These are phyloP conservation scores for Propithecus coquereli DNA, from an alignment of 2,113 vertebrate species.

Conservation along the genomic window DNA sequence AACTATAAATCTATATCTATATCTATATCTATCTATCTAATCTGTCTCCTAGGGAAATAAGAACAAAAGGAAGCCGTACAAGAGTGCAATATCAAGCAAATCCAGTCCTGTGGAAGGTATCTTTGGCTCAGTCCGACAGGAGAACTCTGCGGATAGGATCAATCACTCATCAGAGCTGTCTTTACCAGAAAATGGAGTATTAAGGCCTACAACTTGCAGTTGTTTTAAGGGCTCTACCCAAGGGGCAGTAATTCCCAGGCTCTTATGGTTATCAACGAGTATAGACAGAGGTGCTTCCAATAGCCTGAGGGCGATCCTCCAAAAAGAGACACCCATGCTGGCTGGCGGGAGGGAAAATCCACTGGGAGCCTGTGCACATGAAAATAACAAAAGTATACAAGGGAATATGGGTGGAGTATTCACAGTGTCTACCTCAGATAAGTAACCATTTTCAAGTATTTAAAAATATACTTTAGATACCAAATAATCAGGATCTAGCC, in stretches of 20 bases:
- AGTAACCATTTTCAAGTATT: neutral
- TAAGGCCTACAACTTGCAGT: neutral
- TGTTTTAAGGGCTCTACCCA: neutral
- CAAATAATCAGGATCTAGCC: neutral
- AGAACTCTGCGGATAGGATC: neutral
- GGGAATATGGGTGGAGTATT: neutral
- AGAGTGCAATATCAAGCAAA: neutral
- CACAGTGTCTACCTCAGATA: neutral
- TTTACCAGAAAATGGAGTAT: neutral
- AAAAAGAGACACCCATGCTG: neutral
- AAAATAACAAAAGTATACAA: neutral
- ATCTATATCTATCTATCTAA: neutral
- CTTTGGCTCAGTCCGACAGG: neutral
- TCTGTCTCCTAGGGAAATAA: neutral
- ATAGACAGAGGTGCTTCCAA: neutral
- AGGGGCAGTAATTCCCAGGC: neutral
- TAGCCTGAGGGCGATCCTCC: neutral
- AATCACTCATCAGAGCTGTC: neutral
- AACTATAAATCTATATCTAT: neutral
- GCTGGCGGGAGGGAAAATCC: no score
- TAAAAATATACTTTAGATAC: neutral
- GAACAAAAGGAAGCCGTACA: neutral
- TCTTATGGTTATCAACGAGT: neutral
- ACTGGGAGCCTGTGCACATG: neutral
- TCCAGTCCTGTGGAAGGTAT: neutral